These are phyloP conservation scores for Temnothorax unifasciatus DNA, from an alignment of 2,888 invertebrate genomes.

Conservation along the genomic window DNA sequence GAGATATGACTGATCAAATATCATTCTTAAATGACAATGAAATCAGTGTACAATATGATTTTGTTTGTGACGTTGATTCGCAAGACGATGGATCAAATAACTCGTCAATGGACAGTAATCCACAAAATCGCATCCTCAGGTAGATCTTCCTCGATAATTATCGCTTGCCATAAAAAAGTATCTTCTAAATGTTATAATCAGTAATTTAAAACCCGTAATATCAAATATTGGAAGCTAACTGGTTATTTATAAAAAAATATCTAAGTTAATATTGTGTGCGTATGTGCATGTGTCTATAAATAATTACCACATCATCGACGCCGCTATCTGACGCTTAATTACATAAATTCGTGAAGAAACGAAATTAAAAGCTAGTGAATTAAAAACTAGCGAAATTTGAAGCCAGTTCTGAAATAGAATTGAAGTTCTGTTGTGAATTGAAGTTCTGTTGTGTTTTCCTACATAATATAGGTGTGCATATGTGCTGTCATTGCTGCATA, in stretches of 20 bases:
- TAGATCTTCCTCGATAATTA: conserved; percentile 63
- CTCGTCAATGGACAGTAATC: conserved; percentile 71
- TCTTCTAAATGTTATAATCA: neutral
- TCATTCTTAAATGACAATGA: conserved; percentile 76
- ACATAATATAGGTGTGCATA: neutral
- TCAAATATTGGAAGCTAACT: neutral
- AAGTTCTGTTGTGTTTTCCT: neutral
- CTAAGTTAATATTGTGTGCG: neutral
- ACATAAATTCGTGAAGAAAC: neutral
- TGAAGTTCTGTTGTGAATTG: neutral
- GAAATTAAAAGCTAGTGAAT: neutral
- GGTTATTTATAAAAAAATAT: neutral
- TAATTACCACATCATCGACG: neutral
- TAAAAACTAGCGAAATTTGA: neutral
- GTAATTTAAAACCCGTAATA: neutral
- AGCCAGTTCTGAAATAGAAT: neutral
- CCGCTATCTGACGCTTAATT: neutral
- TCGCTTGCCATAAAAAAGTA: neutral
- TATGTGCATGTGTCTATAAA: neutral
- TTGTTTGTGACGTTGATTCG: conserved; percentile 72
- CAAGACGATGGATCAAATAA: conserved; percentile 71
- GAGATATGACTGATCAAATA: conserved; percentile 77
- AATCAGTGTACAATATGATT: conserved; percentile 70
- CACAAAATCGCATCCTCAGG: conserved; percentile 82
- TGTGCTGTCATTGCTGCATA: neutral